Evolutionary conservation across 2,888 invertebrate species (phyloP), one percentile per base, ranked within the genome.

Genomic region (Diploptera punctata): DNA sequence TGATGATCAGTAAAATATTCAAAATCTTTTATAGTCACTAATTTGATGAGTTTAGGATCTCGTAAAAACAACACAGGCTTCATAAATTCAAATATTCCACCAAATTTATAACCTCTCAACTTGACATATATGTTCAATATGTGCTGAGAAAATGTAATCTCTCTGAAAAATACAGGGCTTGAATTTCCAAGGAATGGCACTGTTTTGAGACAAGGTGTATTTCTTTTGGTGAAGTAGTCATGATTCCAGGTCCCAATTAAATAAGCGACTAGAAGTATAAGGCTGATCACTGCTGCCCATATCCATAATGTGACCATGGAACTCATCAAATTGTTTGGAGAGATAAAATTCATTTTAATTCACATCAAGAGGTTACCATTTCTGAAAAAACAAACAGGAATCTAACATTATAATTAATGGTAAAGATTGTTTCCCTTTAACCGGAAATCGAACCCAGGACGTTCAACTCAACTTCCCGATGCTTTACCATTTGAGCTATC

Each of bases 41-140:
- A 18, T 52, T 73, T 72, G 49, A 74, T 68, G 38, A 75, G 57
- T 18, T 72, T 70, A 16, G 74, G 70, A 21, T 75, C 75, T 52
- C 52, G 9, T 9, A 52, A 10, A n/a, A 52, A 33, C 5, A 33
- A 5, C 5, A 5, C 33, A 13, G 47, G 47, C 4, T 7, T 47
- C 47, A 47, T 47, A n/a, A 47, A 47, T 13, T 47, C n/a, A n/a
- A 47, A 47, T n/a, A 47, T 47, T 47, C 47, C 47, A 13, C 47
- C 47, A 47, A 13, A 47, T n/a, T 7, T n/a, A n/a, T 47, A n/a
- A 13, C 47, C 47, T n/a, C n/a, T 47, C 47, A 47, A n/a, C n/a
- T 47, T 3, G 47, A 13, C 18, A n/a, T 47, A 47, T n/a, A n/a
- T 7, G 3, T n/a, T 4, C 47, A 47, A 7, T 10, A 47, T n/a